Percentiles rank a stretch among this genome's conserved stretches.
Evolutionary conservation across 1,140 invertebrate genomes (phyloP).

Genomic region (Drosophila persimilis): DNA sequence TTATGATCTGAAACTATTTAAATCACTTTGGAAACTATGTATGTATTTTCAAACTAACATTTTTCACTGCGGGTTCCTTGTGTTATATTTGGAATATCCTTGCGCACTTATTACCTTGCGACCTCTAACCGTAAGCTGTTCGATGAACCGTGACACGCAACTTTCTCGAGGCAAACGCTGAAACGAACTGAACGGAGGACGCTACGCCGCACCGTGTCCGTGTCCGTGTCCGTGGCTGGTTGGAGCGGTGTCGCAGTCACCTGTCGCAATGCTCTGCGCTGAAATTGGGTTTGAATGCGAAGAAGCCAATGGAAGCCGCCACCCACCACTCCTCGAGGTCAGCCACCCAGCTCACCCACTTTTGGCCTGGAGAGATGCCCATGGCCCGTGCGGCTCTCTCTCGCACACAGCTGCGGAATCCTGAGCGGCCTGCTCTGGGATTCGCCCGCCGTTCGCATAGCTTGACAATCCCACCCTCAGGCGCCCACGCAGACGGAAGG

Average conservation of each 20-base stretch:
- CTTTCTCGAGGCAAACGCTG: conserved; percentile 56
- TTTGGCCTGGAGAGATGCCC: conserved; percentile 26
- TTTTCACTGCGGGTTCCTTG: too few relatives aligned
- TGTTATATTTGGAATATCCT: neutral
- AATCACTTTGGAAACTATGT: too few relatives aligned
- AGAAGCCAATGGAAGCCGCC: conserved; percentile 66
- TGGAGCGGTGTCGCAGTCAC: conserved; percentile 28
- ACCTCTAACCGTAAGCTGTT: conserved; percentile 1
- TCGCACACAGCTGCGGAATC: conserved; percentile 73
- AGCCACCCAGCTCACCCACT: conserved; percentile 16
- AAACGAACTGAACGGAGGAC: conserved; percentile 56
- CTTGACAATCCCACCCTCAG: conserved; percentile 60
- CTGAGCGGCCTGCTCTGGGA: conserved; percentile 45
- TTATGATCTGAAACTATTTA: too few relatives aligned
- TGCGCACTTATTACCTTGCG: neutral
- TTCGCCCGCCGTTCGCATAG: conserved; percentile 43
- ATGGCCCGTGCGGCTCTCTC: conserved; percentile 39
- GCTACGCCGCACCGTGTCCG: neutral
- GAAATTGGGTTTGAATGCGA: conserved; percentile 70
- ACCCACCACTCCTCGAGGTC: conserved; percentile 16
- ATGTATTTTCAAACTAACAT: too few relatives aligned
- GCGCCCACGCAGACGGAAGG: conserved; percentile 35
- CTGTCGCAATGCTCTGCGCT: conserved; percentile 69
- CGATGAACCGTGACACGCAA: conserved; percentile 60
- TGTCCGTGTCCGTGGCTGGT: conserved; percentile 19